These are phyloP conservation scores for Aphrocallistes beatrix DNA, from an alignment of 37 sponge, comb jelly and placozoan genomes.

Conservation along the genomic window DNA sequence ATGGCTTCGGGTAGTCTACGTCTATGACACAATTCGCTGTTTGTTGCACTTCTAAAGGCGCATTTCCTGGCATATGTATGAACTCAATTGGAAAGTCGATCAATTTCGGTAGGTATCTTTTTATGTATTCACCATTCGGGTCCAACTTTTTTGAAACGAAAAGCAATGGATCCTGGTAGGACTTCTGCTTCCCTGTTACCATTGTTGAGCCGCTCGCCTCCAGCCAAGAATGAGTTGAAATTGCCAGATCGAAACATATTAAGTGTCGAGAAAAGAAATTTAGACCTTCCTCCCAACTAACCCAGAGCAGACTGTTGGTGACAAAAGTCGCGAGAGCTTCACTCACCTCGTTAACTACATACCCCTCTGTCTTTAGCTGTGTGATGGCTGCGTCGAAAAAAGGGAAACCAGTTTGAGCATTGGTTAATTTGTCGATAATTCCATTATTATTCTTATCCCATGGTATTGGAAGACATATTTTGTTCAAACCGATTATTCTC, in stretches of 20 bases:
- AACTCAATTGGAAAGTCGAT: slow-evolving; percentile 55
- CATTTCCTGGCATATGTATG: slow-evolving; percentile 75
- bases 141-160: slow-evolving; percentile 72
- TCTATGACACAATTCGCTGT: slow-evolving; percentile 69
- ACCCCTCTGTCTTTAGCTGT: slow-evolving; percentile 61
- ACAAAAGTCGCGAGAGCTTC: slow-evolving; percentile 73
- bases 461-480: slow-evolving; percentile 32
- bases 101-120: slow-evolving; percentile 57
- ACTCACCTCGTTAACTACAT: slow-evolving; percentile 56
- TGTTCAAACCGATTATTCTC: neutral
- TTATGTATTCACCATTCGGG: slow-evolving; percentile 57
- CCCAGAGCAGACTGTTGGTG: slow-evolving; percentile 71
- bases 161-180: neutral
- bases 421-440: slow-evolving; percentile 27
- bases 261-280: slow-evolving; percentile 69
- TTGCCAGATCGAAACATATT: slow-evolving; percentile 70
- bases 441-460: slow-evolving; percentile 61
- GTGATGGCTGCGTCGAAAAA: slow-evolving; percentile 78
- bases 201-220: slow-evolving; percentile 59
- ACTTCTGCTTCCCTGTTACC: neutral
- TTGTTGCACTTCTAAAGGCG: slow-evolving; percentile 53
- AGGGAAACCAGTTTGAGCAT: slow-evolving; percentile 72
- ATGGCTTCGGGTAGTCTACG: slow-evolving; percentile 66
- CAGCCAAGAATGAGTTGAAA: slow-evolving; percentile 75
- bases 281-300: slow-evolving; percentile 64